Base-by-base conservation (phyloP, 2,888 invertebrate genomes). In the Chrysolina americana region DNA sequence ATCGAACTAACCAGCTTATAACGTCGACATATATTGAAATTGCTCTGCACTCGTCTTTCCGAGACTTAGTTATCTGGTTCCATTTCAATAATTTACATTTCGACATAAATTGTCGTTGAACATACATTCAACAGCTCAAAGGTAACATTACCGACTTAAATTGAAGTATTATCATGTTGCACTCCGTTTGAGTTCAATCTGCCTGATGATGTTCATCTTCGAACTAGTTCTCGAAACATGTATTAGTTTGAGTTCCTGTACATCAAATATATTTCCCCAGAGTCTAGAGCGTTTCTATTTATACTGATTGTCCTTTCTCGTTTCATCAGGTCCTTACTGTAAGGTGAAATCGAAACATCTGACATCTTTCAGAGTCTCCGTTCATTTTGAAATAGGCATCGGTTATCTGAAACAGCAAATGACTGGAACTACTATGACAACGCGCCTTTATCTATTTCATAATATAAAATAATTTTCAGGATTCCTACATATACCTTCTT, bases 201-300 rank as follows among this genome's bases (percentile, higher is more conserved):
- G 15, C 36, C 59, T 36, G n/a, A 59, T 59, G 36, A 6, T 15
- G 10, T 28, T 59, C 59, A 59, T 4, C 15, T 59, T 11, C 15
- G n/a, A 59, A 28, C 59, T 36, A 36, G n/a, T 59, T 59, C 23
- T 36, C 36, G 36, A 59, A 36, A 59, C 36, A 59, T 59, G 28
- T 36, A 59, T 59, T 36, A 36, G 28, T 59, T n/a, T 36, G 8
- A n/a, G 9, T 36, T 28, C 36, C 13, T 11, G 28, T 36, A n/a
- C 59, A 59, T 59, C n/a, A 6, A 59, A n/a, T 28, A n/a, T 36
- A 59, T 59, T 28, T 36, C 59, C 59, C 59, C 15, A 15, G 59
- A 28, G 59, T n/a, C n/a, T 19, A 4, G 13, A 21, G 21, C 0
- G 21, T 53, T 5, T 53, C 13, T 53, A n/a, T 15, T 6, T n/a